Evolutionary conservation across 2,797 vertebrate species (phyloP), one percentile per base, ranked within the genome.

Genomic region (Sylvilagus floridanus): DNA sequence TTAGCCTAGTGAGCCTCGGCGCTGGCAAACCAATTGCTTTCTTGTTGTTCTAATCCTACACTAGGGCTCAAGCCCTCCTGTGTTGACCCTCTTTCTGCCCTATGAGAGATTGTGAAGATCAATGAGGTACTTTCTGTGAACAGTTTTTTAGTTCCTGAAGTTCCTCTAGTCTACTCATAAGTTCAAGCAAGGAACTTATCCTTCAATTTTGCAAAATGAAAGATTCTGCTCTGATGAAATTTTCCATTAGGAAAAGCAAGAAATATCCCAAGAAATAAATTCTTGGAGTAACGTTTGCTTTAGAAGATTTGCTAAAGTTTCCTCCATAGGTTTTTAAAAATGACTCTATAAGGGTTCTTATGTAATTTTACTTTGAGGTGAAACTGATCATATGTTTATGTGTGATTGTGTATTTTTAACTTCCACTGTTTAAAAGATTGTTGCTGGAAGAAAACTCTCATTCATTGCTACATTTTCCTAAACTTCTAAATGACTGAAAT

Each of bases 271-370:
- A 79, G 90, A 81, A 94, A 96, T 96, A 91, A 93, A 96, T 47
- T 82, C 78, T 97, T 97, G 94, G 85, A 97, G 95, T 97, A 86
- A 95, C 94, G 75, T 96, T 97, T 97, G 86, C 47, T 95, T 96
- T 92, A 5, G 28, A 66, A 85, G 66, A 42, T 28, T 89, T 4
- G 37, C 65, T 83, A 68, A 83, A 79, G 63, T 79, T 73, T 17
- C 24, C 93, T 79, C n/a, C 78, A 75, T 14, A 84, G 84, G 32
- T 77, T 93, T 95, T 87, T 37, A 71, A 32, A 60, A 96, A 77
- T 17, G 0, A 0, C 26, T 88, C 91, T 69, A 83, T 92, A 90
- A 95, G 96, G 6, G 12, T n/a, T 54, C 89, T 96, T 96, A 35
- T 1, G 7, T 32, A 3, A 32, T 37, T 35, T 0, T n/a, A 42